A percentile compares a stretch with the other conserved stretches of the same genome.
Conservation (phyloP, 1,140 invertebrate species). For the Lepidurus apus region DNA sequence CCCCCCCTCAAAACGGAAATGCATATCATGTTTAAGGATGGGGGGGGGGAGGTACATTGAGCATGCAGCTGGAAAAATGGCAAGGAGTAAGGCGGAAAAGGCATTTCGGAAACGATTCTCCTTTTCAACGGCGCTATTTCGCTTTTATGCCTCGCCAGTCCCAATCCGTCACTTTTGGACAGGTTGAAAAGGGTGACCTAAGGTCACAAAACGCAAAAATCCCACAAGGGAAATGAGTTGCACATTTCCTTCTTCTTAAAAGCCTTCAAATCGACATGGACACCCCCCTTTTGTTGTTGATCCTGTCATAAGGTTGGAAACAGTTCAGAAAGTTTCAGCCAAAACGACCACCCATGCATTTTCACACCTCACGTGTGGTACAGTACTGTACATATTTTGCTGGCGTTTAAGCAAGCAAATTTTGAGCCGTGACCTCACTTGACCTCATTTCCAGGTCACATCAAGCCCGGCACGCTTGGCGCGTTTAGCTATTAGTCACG, state of each 20-base stretch:
- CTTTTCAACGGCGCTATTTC: not conserved
- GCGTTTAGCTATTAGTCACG: not conserved
- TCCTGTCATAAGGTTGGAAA: conserved; percentile 5
- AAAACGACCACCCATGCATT: not conserved
- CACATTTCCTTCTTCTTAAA: not conserved
- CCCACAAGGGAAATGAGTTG: conserved; percentile 13
- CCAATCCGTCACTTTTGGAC: conserved; percentile 18
- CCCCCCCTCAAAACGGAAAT: conserved; percentile 4
- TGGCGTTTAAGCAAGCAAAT: not conserved
- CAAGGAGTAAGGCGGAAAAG: not conserved
- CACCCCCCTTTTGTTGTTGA: not conserved
- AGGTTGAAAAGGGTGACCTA: conserved; percentile 11
- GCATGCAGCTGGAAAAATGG: conserved; percentile 9
- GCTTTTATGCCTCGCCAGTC: not conserved
- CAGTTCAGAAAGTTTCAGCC: not conserved
- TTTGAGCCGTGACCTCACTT: not conserved
- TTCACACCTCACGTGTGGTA: not conserved
- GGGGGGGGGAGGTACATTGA: not conserved
- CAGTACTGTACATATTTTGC: not conserved
- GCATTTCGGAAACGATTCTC: conserved; percentile 4
- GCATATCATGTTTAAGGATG: conserved; percentile 7
- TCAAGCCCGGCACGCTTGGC: not conserved
- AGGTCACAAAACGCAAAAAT: conserved; percentile 3
- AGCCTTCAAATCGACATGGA: not conserved
- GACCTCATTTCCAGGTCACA: not conserved